Evolutionary conservation across 2,113 vertebrate species (phyloP), one percentile per base, ranked within the genome.

Genomic region (Zosterops borbonicus): DNA sequence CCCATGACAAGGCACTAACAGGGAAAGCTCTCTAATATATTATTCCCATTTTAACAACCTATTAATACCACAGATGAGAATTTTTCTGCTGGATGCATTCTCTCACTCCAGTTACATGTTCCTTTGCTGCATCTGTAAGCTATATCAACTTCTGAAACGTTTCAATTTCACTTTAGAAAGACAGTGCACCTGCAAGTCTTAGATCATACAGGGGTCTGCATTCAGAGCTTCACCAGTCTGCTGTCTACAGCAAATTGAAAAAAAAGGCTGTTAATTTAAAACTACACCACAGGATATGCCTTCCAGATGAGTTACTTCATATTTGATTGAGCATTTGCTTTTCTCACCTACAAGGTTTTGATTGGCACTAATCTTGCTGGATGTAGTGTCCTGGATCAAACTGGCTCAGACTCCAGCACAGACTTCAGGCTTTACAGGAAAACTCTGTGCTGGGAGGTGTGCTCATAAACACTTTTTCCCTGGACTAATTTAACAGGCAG

Each of bases 181-280:
- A 67, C 19, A 27, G 56, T 7, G n/a, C 65, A 91, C 37, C 53
- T 89, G 58, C 21, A 70, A 74, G 68, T 33, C 63, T 73, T 9
- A 9, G 37, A 33, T 56, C 4, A 1, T 62, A n/a, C 19, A 56
- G 65, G 60, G 31, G 56, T 75, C 80, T 87, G 41, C 55, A 49
- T 63, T 93, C 70, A 81, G 65, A 93, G 42, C 65, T 83, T 64
- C 55, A 70, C 35, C 39, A 62, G 70, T 46, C 93, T 95, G 86
- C 71, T 12, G 21, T 52, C 63, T 67, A 83, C 53, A 93, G 93
- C 56, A 87, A 85, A 84, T 25, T 78, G 75, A 41, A 68, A 68
- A 92, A 92, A 83, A 89, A 73, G 24, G 65, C 69, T 80, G 78
- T 67, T 95, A 53, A 85, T 64, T 91, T 93, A 35, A 89, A 86